Base-by-base conservation (phyloP, 2,888 invertebrate genomes). In the Gryllus longicercus region DNA sequence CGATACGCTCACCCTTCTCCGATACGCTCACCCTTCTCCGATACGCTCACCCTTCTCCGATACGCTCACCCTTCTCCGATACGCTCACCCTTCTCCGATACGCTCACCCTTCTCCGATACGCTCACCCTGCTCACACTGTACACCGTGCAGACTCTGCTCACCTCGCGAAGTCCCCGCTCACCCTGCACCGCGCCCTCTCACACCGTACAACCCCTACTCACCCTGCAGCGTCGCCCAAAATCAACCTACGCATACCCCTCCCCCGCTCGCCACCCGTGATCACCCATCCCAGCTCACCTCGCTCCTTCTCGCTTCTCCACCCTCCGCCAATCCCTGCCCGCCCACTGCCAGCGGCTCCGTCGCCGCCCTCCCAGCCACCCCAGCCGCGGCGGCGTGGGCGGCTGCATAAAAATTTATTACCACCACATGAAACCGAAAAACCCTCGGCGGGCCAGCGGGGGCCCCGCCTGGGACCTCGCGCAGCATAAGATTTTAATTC, bases 401-500 rank as follows among this genome's bases (percentile, higher is more conserved):
- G 63, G n/a, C 16, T n/a, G 63, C 63, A 63, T 63, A 63, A 63
- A 63, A 63, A 63, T 63, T 63, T 63, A 63, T 63, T 63, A 63
- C 63, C 14, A n/a, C 63, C 63, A 63, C 63, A 63, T 63, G 63
- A 63, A 63, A 63, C 63, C 63, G 63, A 63, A 63, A 63, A 63
- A 63, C 63, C n/a, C 63, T n/a, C 63, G 14, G 16, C 63, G 16
- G 63, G 63, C n/a, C 63, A 14, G 63, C 63, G 14, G 16, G 16
- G 16, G 63, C 16, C n/a, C 63, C 63, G 63, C 63, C 63, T 1
- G 63, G 16, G 63, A 63, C 63, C 63, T 63, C 63, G 63, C n/a
- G 63, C 63, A 63, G 63, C 63, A n/a, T 63, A 63, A 63, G 63
- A 63, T 63, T 63, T 63, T 63, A 63, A 63, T 63, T 63, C 63